These are phyloP conservation scores for Ypsolopha scabrella DNA, from an alignment of 2,888 invertebrate genomes.

Conservation along the genomic window DNA sequence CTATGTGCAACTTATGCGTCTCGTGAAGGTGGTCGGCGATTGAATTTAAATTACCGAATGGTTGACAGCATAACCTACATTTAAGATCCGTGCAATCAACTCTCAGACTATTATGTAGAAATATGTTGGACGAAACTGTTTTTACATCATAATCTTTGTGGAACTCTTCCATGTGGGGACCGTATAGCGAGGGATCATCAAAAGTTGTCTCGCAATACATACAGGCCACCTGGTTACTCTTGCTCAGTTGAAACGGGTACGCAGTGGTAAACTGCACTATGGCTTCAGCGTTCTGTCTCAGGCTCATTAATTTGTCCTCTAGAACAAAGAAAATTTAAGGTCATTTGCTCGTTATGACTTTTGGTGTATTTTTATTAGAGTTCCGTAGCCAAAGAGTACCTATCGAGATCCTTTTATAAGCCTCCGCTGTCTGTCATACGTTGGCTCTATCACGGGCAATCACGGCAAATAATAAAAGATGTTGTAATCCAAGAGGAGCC, in stretches of 20 bases:
- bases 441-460: too few species aligned
- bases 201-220: constrained; percentile 1
- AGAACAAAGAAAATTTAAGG: background rate
- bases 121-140: background rate
- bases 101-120: background rate
- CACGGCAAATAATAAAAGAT: too few species aligned
- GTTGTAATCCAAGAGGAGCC: too few species aligned
- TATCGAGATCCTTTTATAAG: too few species aligned
- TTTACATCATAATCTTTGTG: background rate
- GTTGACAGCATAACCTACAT: background rate
- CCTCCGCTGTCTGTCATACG: too few species aligned
- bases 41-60: background rate
- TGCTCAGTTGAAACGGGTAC: constrained; percentile 5
- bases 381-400: too few species aligned
- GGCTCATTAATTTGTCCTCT: background rate
- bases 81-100: background rate
- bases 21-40: background rate
- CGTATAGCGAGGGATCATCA: background rate
- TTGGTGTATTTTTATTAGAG: background rate
- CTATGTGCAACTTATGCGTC: background rate
- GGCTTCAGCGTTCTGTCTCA: constrained; percentile 22
- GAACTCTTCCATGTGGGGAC: background rate
- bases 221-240: background rate
- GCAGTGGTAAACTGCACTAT: constrained; percentile 4
- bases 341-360: background rate